Percentiles rank a stretch among this genome's conserved stretches.
phyloP scores from a whole-genome alignment of 1,140 invertebrate species.

The Phymastichus coffea region DNA sequence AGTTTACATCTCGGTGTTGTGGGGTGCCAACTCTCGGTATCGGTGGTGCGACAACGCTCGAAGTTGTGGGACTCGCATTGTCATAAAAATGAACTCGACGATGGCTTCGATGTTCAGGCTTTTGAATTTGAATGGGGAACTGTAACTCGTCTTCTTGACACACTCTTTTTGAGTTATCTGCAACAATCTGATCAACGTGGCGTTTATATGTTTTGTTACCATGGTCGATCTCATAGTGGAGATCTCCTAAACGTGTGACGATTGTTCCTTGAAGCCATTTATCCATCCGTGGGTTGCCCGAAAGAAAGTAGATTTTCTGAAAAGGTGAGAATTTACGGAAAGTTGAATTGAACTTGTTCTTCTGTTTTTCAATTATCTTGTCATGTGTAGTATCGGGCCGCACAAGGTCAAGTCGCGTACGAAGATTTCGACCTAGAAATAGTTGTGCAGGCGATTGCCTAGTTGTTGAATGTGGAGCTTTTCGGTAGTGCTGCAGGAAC shows the following conservation, averaged over 20 bases:
- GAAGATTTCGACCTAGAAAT: slow-evolving; percentile 17
- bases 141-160: too few species aligned
- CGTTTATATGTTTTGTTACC: slow-evolving; percentile 12
- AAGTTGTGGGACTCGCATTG: too few species aligned
- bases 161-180: too few species aligned
- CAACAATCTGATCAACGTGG: slow-evolving; percentile 25
- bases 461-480: slow-evolving; percentile 27
- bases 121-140: too few species aligned
- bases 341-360: too few species aligned
- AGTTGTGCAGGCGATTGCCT: slow-evolving; percentile 10
- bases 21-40: too few species aligned
- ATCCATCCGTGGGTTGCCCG: slow-evolving; percentile 10
- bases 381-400: too few species aligned
- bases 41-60: too few species aligned
- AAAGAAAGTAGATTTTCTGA: slow-evolving; percentile 13
- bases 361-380: too few species aligned
- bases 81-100: too few species aligned
- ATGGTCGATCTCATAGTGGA: slow-evolving; percentile 22
- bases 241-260: slow-evolving; percentile 17
- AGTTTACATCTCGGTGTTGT: too few species aligned
- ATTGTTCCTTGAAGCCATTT: slow-evolving; percentile 25
- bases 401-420: slow-evolving; percentile 23
- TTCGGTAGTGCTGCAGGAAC: slow-evolving; percentile 29
- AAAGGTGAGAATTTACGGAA: not conserved
- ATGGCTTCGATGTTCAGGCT: too few species aligned